Percentiles rank a stretch among this genome's conserved stretches.
Evolutionary conservation across 1,140 invertebrate species (phyloP).

Genomic region (Trichonephila clavipes): DNA sequence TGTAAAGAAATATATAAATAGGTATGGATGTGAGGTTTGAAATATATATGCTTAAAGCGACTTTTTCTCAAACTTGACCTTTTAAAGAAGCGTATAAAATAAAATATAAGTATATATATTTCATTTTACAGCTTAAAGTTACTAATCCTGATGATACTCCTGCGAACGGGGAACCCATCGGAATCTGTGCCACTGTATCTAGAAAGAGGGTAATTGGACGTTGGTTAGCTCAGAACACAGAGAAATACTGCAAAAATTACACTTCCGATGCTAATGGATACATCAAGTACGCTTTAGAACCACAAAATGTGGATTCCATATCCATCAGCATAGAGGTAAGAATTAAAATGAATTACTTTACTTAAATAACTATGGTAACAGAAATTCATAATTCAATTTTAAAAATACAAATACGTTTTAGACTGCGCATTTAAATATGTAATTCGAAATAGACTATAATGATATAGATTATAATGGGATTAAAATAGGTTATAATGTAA

Average conservation of each 20-base stretch:
- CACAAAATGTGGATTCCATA: constrained; percentile 70
- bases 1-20: too few relatives aligned
- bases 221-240: constrained; percentile 71
- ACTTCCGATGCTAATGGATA: constrained; percentile 79
- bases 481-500: too few relatives aligned
- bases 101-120: not conserved
- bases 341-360: not conserved
- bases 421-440: too few relatives aligned
- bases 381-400: too few relatives aligned
- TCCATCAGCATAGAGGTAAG: constrained; percentile 75
- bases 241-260: constrained; percentile 78
- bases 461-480: too few relatives aligned
- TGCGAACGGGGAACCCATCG: constrained; percentile 79
- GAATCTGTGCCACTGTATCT: constrained; percentile 74
- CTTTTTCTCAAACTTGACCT: too few relatives aligned
- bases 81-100: too few relatives aligned
- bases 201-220: constrained; percentile 64
- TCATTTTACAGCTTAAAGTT: constrained; percentile 78
- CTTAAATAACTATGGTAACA: not conserved
- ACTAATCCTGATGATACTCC: constrained; percentile 79
- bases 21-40: too few relatives aligned
- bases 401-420: too few relatives aligned
- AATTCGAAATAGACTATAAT: too few relatives aligned
- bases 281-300: constrained; percentile 76
- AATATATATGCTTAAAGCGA: too few relatives aligned